Evolutionary conservation across 2,797 vertebrate species (phyloP).

Genomic region (Otus scops): DNA sequence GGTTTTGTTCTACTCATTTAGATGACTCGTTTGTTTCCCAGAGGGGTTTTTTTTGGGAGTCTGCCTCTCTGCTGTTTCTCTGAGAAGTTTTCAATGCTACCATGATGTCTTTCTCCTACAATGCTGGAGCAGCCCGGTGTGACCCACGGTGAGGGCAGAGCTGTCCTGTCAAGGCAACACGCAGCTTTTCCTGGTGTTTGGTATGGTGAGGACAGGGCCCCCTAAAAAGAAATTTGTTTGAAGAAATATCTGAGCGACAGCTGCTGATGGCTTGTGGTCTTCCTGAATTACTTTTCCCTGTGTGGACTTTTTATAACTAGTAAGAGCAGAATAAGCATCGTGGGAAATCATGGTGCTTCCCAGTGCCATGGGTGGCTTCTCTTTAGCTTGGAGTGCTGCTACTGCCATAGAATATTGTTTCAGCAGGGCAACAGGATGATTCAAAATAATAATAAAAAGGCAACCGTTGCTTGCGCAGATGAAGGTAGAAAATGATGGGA

Average conservation of each 20-base stretch:
- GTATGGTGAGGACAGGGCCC: neutral
- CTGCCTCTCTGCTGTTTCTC: neutral
- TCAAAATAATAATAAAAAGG: neutral
- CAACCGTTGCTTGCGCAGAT: neutral
- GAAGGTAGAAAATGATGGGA: neutral
- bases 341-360: neutral
- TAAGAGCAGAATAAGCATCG: neutral
- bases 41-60: neutral
- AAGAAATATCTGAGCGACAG: neutral
- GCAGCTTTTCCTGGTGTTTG: fast-evolving
- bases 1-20: neutral
- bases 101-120: neutral
- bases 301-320: neutral
- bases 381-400: neutral
- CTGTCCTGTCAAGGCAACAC: fast-evolving
- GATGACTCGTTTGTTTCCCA: neutral
- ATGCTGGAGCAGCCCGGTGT: fast-evolving
- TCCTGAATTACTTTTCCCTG: neutral
- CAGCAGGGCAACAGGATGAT: neutral
- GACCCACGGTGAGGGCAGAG: fast-evolving
- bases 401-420: neutral
- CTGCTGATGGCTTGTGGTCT: neutral
- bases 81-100: neutral
- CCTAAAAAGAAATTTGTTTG: neutral
- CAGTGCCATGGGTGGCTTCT: neutral